These are phyloP conservation scores for Tolypeutes matacus DNA, from an alignment of 2,797 vertebrate species.

Conservation along the genomic window DNA sequence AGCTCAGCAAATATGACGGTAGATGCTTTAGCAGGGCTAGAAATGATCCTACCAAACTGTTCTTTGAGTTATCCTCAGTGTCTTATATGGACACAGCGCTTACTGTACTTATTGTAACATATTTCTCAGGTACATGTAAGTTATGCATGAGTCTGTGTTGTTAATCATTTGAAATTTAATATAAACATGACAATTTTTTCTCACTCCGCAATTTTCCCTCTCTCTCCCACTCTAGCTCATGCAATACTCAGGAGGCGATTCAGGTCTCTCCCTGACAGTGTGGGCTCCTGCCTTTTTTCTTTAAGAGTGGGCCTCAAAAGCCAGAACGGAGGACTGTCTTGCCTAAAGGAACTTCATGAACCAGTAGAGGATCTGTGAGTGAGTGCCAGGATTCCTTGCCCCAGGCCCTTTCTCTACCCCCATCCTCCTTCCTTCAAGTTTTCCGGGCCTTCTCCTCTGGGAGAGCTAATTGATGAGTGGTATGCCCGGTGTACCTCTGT, in stretches of 20 bases:
- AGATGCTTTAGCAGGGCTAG: background rate
- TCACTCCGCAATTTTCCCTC: background rate
- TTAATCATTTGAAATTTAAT: constrained; percentile 37
- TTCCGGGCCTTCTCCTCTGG: background rate
- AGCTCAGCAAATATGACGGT: background rate
- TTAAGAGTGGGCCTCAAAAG: background rate
- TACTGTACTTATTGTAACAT: background rate
- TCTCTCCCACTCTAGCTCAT: background rate
- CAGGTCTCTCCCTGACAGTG: background rate
- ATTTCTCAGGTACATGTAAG: constrained; percentile 22
- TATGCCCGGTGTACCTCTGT: background rate
- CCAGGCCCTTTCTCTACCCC: background rate
- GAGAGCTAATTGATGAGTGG: background rate
- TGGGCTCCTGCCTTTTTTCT: background rate
- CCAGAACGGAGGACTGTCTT: background rate
- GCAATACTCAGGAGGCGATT: background rate
- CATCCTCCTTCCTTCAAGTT: background rate
- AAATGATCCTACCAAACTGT: background rate
- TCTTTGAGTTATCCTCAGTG: background rate
- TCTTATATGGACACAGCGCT: accelerated
- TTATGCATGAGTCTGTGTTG: constrained; percentile 9
- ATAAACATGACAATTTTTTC: background rate
- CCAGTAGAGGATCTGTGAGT: background rate
- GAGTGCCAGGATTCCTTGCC: background rate
- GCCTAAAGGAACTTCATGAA: background rate